phyloP scores from a whole-genome alignment of 1,140 invertebrate genomes.

The Pinna nobilis region DNA sequence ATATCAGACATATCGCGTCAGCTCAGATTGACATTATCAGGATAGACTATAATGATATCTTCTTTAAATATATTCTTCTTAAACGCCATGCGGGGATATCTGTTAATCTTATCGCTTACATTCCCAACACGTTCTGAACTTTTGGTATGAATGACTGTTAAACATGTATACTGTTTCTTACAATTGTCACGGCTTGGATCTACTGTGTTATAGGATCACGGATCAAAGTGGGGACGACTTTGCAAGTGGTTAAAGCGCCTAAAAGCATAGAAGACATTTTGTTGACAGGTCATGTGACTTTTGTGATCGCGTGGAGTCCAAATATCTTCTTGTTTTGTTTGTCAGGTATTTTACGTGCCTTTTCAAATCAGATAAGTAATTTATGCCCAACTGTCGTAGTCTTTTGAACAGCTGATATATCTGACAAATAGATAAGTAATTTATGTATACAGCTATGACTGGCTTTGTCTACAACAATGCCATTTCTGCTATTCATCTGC shows the following conservation, averaged over 20 bases:
- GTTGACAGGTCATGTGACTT: conserved; percentile 41
- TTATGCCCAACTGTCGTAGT: neutral
- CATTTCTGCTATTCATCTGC: too few species aligned
- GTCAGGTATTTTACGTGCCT: conserved; percentile 20
- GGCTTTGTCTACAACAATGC: too few species aligned
- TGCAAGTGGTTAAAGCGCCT: conserved; percentile 21
- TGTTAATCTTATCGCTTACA: neutral
- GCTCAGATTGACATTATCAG: too few species aligned
- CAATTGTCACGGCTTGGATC: neutral
- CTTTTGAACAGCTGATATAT: conserved; percentile 28
- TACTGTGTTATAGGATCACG: conserved; percentile 28
- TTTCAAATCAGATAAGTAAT: conserved; percentile 12
- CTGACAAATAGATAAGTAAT: conserved; percentile 19
- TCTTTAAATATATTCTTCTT: too few species aligned
- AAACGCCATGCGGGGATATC: neutral
- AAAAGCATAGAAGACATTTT: conserved; percentile 29
- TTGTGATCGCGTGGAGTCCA: conserved; percentile 30
- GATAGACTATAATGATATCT: too few species aligned
- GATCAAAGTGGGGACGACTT: conserved; percentile 37
- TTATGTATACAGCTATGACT: conserved; percentile 6
- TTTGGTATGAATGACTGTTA: conserved; percentile 8
- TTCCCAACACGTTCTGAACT: conserved; percentile 13
- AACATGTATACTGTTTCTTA: conserved; percentile 32
- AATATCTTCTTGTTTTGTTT: conserved; percentile 39
- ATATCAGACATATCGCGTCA: too few species aligned